A percentile compares a stretch with the other conserved stretches of the same genome.
These are phyloP conservation scores for Andinoacara biseriatus DNA, from an alignment of 2,113 vertebrate genomes.

Conservation along the genomic window DNA sequence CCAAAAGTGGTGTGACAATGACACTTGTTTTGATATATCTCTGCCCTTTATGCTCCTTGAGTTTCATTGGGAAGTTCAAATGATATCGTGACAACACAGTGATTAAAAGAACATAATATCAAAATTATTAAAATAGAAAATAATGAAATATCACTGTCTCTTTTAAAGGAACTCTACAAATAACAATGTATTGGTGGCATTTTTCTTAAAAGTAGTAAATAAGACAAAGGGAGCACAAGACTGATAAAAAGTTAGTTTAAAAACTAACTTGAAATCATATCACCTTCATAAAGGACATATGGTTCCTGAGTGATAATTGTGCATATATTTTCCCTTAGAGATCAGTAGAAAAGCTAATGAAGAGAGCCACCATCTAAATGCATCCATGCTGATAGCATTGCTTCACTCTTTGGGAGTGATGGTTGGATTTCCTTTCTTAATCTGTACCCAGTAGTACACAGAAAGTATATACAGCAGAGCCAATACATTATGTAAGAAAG, in stretches of 20 bases:
- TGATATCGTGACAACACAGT: background rate
- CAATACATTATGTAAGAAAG: background rate
- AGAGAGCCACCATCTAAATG: constrained; percentile 37
- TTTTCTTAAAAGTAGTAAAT: background rate
- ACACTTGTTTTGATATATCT: constrained; percentile 12
- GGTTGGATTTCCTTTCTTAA: background rate
- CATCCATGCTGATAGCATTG: constrained; percentile 41
- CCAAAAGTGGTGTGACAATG: constrained; percentile 11
- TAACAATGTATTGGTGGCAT: background rate
- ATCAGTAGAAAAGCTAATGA: constrained; percentile 48
- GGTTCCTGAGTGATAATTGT: background rate
- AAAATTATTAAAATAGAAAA: background rate
- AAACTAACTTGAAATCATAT: constrained; percentile 13
- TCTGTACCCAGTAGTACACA: background rate
- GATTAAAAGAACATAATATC: background rate
- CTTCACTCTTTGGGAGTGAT: background rate
- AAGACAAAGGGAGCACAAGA: background rate
- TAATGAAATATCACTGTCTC: background rate
- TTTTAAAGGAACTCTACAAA: background rate
- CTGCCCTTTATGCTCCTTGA: constrained; percentile 7
- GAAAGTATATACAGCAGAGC: background rate
- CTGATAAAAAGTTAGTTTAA: background rate
- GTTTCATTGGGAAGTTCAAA: constrained; percentile 29
- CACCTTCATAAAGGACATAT: constrained; percentile 9
- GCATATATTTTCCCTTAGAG: constrained; percentile 25